Evolutionary conservation across 2,888 invertebrate species (phyloP).

Genomic region (Pollenia griseotomentosa): DNA sequence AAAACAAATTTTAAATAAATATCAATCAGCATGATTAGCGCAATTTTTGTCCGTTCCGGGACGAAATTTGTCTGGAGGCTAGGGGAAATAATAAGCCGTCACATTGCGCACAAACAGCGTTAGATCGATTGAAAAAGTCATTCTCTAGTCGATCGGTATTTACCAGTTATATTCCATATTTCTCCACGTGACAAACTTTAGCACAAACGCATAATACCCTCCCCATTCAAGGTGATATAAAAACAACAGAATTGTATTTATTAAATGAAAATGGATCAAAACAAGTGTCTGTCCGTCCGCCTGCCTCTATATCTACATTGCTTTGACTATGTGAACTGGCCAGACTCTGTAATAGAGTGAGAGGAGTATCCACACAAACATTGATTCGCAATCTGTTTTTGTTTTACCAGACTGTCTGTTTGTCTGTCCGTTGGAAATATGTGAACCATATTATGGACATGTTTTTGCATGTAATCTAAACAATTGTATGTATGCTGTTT

Average conservation of each 20-base stretch:
- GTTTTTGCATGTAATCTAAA: slow-evolving; percentile 9
- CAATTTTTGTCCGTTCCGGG: no score
- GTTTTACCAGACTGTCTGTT: slow-evolving; percentile 17
- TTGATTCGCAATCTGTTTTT: slow-evolving; percentile 1
- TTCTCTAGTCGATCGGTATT: no score
- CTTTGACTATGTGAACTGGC: slow-evolving; percentile 5
- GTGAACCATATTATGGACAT: slow-evolving; percentile 29
- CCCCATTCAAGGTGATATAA: not conserved
- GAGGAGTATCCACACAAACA: slow-evolving; percentile 23
- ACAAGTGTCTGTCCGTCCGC: slow-evolving; percentile 29
- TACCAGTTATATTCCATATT: no score
- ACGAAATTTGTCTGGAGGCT: no score
- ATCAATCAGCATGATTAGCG: no score
- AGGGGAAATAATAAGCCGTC: no score
- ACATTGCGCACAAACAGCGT: no score
- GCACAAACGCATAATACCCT: no score
- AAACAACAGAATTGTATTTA: slow-evolving; percentile 39
- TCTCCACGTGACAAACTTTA: no score
- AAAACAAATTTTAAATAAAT: no score
- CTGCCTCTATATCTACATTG: not conserved
- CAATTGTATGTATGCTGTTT: slow-evolving; percentile 21
- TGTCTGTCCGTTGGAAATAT: not conserved
- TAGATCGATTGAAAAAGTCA: no score
- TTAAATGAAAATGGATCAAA: slow-evolving; percentile 62
- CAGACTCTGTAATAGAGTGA: slow-evolving; percentile 21